Evolutionary conservation across 2,113 vertebrate genomes (phyloP), one percentile per base, ranked within the genome.

Genomic region (Varanus salvator): DNA sequence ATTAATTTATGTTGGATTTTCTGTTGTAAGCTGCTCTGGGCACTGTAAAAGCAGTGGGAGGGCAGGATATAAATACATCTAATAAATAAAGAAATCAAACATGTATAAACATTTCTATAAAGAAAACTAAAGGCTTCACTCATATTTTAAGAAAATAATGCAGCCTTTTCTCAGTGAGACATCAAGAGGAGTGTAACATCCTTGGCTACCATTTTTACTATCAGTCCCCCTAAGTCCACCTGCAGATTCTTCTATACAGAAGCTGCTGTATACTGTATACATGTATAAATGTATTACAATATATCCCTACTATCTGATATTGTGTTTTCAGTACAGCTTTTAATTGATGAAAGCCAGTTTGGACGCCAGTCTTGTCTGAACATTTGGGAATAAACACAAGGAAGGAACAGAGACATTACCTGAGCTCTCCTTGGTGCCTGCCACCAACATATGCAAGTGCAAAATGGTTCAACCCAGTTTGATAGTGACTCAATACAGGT

Each of bases 371-470:
- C 29, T 57, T 54, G 31, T 54, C 3, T n/a, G 12, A 50, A 57
- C 52, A 80, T 19, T 17, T 57, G 48, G 76, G 54, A 50, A 82
- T 34, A 44, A 19, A 66, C 21, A 31, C 5, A 78, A 50, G 7
- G 44, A 78, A 80, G 27, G 50, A 57, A 60, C 34, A 34, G 11
- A 90, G 54, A 74, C 90, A 91, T 95, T 92, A 94, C 93, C 94
- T 93, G 92, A 93, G 91, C 8, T 11, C 11, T n/a, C 77, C 72
- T 89, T 84, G 38, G 5, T 3, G 4, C 90, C 80, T 86, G 69
- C 88, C 69, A 84, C 91, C 89, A 92, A 92, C 90, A 31, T 78
- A 81, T 80, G 91, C 6, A 87, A 93, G 8, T 93, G 87, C 44
- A 95, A 93, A 93, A 91, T 31, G 38, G 38, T 57, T 81, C 80